Base-by-base conservation (phyloP, 2,888 invertebrate genomes). In the Limnephilus lunatus region DNA sequence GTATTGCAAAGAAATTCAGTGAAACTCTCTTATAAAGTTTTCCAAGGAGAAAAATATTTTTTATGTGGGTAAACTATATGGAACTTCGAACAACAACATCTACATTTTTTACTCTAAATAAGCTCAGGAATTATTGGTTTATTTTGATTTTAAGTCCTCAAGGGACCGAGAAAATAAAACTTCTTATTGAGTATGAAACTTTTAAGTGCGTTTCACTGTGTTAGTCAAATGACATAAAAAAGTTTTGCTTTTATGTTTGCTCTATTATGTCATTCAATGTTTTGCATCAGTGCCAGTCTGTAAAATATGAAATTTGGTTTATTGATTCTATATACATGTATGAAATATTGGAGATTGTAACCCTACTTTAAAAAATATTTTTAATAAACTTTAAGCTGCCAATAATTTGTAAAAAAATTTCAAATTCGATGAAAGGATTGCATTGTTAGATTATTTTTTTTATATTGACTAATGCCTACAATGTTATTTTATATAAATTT, bases 391-490 rank as follows among this genome's bases (percentile, higher is more conserved):
- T 25, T 25, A 68, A 25, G 68, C 68, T 68, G 68, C 68, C 68
- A 68, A 68, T 68, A 68, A 68, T 68, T 68, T 68, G 25, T 68
- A 68, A 68, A 68, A 32, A 68, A 25, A 5, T 25, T 25, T 68
- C 68, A 9, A 68, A 68, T 68, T 68, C 7, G 7, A 25, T 68
- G 25, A 9, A 25, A n/a, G 7, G 68, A 68, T 68, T 68, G 68
- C 68, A 68, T 68, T 68, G 9, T 68, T 68, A 68, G 68, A 19
- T 68, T 68, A 68, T 68, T 35, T 83, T 83, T 31, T 35, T n/a
- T 35, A 19, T 83, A 32, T 32, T 35, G 39, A 83, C 19, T 83
- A 30, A 30, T 86, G 86, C 86, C 86, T 48, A 86, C 11, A 86
- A 86, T 48, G 14, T 53, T 53, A 53, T 53, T 53, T 53, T 53